These are phyloP conservation scores for Molorchus minor DNA, from an alignment of 2,888 invertebrate species.

Conservation along the genomic window DNA sequence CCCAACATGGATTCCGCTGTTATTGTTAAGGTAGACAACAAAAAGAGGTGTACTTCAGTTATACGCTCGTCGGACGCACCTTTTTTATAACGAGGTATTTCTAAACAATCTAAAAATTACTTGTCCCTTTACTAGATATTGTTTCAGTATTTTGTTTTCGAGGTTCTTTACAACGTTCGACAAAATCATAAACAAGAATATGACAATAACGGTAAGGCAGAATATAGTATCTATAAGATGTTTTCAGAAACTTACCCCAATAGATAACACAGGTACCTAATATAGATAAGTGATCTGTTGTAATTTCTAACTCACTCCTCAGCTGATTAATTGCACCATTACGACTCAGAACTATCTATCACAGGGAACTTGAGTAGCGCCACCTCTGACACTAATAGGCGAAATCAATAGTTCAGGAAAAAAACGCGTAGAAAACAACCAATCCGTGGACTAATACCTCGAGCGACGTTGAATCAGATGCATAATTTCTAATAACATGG, in stretches of 20 bases:
- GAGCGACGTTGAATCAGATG: no score
- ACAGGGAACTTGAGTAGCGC: no score
- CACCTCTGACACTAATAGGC: no score
- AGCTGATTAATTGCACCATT: no score
- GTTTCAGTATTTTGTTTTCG: conserved; percentile 74
- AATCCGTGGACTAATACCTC: no score
- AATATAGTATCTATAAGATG: background rate
- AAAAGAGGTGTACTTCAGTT: conserved; percentile 68
- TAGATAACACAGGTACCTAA: no score
- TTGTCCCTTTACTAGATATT: background rate
- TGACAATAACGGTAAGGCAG: conserved; percentile 68
- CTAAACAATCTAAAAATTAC: background rate
- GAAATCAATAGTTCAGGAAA: no score
- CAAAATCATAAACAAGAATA: conserved; percentile 67
- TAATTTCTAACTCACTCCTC: no score
- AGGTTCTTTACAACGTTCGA: conserved; percentile 68
- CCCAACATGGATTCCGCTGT: conserved; percentile 70
- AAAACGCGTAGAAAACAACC: no score
- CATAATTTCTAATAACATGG: no score
- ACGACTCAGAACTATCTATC: no score
- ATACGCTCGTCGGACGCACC: conserved; percentile 70
- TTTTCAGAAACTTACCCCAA: no score
- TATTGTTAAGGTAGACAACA: conserved; percentile 70
- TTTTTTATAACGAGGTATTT: conserved; percentile 73
- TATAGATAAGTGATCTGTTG: background rate